Base-by-base conservation (phyloP, 1,140 invertebrate genomes). In the Zaprionus nigranus region DNA sequence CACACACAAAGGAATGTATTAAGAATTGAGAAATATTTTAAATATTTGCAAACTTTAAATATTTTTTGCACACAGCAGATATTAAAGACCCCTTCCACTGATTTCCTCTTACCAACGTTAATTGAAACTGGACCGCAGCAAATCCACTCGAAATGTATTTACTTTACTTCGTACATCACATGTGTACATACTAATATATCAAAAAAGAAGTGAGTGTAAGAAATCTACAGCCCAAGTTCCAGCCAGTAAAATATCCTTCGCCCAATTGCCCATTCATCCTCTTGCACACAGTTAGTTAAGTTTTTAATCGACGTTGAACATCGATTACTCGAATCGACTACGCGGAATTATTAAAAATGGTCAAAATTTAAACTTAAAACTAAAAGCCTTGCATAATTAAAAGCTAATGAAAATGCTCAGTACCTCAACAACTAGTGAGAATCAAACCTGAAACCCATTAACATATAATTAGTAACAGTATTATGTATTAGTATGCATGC, bases 21-120 rank as follows among this genome's bases (percentile, higher is more conserved):
- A 72, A 63, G 81, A 70, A 77, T 69, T 69, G 46, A 78, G 70
- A 88, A 70, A 81, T 81, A 75, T 83, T 88, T 81, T 72, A 88
- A 88, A 83, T 86, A 87, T 87, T 82, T 82, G 79, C 40, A 38
- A 65, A 72, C 61, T 65, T 79, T 87, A 73, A 79, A 84, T 78
- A 70, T 79, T 43, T 71, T 75, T 38, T 24, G 30, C 26, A 62
- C 70, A 67, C 51, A 67, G 28, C 22, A 28, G 63, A 54, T 84
- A 63, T 73, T 67, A 57, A 84, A 73, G 62, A 3, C 15, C 34
- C 40, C 43, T 36, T 7, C 22, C 22, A 20, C 13, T 34, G 1
- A 17, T n/a, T 6, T 7, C 5, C 56, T 17, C n/a, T 9, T 11
- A 40, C 36, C 22, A 24, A 22, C 24, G 53, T 28, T 36, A 40